A percentile compares a stretch with the other conserved stretches of the same genome.
phyloP scores from a whole-genome alignment of 1,140 invertebrate genomes.

The Pachypsylla venusta region DNA sequence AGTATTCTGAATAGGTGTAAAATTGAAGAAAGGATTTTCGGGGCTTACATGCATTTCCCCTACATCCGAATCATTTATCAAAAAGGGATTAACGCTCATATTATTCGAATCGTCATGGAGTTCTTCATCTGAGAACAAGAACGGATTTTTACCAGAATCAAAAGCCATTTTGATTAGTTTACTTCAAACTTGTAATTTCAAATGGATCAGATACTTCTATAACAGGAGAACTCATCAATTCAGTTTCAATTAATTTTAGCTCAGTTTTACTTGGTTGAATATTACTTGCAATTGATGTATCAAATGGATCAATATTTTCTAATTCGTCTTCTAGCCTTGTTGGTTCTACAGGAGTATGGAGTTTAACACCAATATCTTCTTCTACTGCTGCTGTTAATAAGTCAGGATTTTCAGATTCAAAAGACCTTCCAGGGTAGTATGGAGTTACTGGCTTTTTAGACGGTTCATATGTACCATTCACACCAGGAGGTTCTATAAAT shows the following conservation, averaged over 20 bases:
- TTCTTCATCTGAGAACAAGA: neutral
- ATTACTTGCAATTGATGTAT: constrained; percentile 60
- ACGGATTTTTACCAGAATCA: neutral
- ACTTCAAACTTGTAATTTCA: neutral
- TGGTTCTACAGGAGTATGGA: constrained; percentile 24
- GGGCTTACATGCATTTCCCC: constrained; percentile 26
- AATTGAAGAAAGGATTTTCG: constrained; percentile 37
- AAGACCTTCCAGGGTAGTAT: constrained; percentile 32
- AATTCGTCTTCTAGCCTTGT: constrained; percentile 20
- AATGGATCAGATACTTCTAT: constrained; percentile 7
- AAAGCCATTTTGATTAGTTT: neutral
- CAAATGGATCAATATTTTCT: constrained; percentile 55
- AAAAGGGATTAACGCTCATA: constrained; percentile 45
- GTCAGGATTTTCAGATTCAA: constrained; percentile 1
- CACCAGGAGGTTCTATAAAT: constrained; percentile 43
- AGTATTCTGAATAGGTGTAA: neutral
- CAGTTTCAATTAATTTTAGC: constrained; percentile 53
- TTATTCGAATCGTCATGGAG: neutral
- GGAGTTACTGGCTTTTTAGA: constrained; percentile 58
- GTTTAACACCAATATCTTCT: constrained; percentile 21
- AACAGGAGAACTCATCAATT: constrained; percentile 33
- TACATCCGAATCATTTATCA: constrained; percentile 43
- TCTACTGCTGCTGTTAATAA: constrained; percentile 16
- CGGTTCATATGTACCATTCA: constrained; percentile 40
- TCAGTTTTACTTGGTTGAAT: constrained; percentile 56